phyloP scores from a whole-genome alignment of 2,888 invertebrate species.

The Chironomus tentans region DNA sequence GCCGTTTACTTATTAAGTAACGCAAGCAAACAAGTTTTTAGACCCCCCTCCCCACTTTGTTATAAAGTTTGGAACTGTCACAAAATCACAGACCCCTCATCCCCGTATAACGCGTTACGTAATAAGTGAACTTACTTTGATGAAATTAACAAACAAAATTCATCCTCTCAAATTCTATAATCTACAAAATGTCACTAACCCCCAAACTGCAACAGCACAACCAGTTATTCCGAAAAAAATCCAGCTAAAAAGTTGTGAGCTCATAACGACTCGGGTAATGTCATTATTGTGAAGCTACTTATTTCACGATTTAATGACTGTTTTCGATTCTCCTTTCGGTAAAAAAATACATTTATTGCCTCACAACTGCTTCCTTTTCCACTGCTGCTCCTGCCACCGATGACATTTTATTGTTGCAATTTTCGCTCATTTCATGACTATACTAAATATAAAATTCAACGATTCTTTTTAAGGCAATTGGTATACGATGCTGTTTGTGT shows the following conservation, averaged over 20 bases:
- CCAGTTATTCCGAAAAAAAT: too few species aligned
- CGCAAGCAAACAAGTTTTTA: too few species aligned
- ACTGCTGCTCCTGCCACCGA: not conserved
- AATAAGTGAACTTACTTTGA: too few species aligned
- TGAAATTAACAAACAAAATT: too few species aligned
- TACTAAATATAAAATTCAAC: not conserved
- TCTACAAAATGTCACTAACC: too few species aligned
- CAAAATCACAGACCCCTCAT: too few species aligned
- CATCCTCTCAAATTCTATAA: too few species aligned
- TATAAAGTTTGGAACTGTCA: too few species aligned
- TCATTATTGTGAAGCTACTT: slow-evolving; percentile 20
- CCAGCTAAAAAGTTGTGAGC: too few species aligned
- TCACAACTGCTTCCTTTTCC: not conserved
- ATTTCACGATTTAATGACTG: slow-evolving; percentile 19
- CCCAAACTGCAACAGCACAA: not conserved
- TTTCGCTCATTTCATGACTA: not conserved
- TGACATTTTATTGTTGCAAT: slow-evolving; percentile 22
- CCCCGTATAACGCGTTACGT: too few species aligned
- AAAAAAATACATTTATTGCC: slow-evolving; percentile 24
- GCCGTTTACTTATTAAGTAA: too few species aligned
- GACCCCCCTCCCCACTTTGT: too few species aligned
- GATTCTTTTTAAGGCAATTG: not conserved
- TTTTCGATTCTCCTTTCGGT: slow-evolving; percentile 9
- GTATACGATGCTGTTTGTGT: not conserved
- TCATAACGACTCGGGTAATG: not conserved